Base-by-base conservation (phyloP, 1,140 invertebrate genomes). In the Nylanderia fulva region DNA sequence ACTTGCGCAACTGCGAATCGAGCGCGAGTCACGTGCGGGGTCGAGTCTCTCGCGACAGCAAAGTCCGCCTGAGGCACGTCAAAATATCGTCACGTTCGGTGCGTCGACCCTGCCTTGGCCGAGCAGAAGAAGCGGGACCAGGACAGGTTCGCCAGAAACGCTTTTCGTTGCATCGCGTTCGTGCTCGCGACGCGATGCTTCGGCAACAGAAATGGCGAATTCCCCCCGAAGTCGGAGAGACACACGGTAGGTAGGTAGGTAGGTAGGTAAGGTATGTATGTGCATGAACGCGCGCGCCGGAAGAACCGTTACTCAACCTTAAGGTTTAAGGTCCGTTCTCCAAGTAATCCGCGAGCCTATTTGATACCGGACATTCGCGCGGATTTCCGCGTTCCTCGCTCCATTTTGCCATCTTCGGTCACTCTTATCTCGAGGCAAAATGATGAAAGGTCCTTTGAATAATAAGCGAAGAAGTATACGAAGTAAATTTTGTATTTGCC, bases 251-350 rank as follows among this genome's bases (percentile, higher is more conserved):
- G 75, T 80, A 71, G 69, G 56, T 77, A 76, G 74, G 76, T 79
- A 82, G 66, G 64, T 84, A 88, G 74, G 64, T 90, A 91, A 48
- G 15, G 45, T 48, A 48, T 48, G 45, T 48, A 4, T 48, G 45
- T 82, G 85, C 71, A 85, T 85, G 80, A 18, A 3, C 42, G 85
- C 87, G 84, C 45, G 85, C 87, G 82, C 39, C 60, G 86, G 84
- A 86, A 89, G 87, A 88, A 92, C 92, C 91, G 92, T 93, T 93
- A 93, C 86, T 92, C 91, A 93, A 93, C 90, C 92, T 93, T 92
- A 91, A 92, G 92, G 90, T 90, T 92, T 92, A 90, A 93, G 85
- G 88, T 90, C 76, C 82, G 87, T 90, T 84, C 83, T 76, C 72
- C 63, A 72, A 80, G 60, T 82, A 87, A 82, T 39, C 42, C 24